These are phyloP conservation scores for Theretra japonica DNA, from an alignment of 2,888 invertebrate species.

Conservation along the genomic window DNA sequence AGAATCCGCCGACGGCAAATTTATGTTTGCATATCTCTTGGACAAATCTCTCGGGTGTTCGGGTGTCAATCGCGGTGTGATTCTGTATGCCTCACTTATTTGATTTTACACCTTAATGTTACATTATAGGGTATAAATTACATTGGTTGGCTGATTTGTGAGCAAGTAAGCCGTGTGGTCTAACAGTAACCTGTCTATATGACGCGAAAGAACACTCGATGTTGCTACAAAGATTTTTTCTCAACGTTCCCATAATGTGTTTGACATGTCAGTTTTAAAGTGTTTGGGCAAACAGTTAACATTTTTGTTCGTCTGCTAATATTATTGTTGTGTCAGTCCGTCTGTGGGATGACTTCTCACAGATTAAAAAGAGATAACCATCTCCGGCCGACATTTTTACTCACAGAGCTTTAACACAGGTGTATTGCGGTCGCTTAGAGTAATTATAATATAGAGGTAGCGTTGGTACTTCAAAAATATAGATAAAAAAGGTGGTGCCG, in stretches of 20 bases:
- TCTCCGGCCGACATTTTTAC: no score
- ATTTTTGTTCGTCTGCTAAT: constrained; percentile 39
- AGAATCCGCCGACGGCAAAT: constrained; percentile 32
- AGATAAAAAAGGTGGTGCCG: no score
- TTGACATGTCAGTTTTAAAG: constrained; percentile 25
- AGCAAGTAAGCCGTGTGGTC: constrained; percentile 30
- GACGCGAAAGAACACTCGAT: constrained; percentile 36
- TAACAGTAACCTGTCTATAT: constrained; percentile 40
- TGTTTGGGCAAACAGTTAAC: constrained; percentile 39
- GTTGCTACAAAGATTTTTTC: constrained; percentile 39
- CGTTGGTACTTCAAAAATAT: no score
- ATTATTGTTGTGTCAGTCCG: background rate
- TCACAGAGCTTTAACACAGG: background rate
- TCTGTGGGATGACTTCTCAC: background rate
- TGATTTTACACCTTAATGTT: constrained; percentile 41
- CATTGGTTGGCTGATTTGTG: constrained; percentile 19
- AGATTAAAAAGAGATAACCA: no score
- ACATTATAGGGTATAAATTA: background rate
- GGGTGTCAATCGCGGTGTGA: constrained; percentile 64
- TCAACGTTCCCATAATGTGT: constrained; percentile 43
- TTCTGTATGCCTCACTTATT: constrained; percentile 44
- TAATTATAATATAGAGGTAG: no score
- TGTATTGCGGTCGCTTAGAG: background rate
- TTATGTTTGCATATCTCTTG: constrained; percentile 46
- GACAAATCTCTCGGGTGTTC: constrained; percentile 57